Conservation (phyloP, 92 coral and sea anemone genomes). For the Siderastrea radians region DNA sequence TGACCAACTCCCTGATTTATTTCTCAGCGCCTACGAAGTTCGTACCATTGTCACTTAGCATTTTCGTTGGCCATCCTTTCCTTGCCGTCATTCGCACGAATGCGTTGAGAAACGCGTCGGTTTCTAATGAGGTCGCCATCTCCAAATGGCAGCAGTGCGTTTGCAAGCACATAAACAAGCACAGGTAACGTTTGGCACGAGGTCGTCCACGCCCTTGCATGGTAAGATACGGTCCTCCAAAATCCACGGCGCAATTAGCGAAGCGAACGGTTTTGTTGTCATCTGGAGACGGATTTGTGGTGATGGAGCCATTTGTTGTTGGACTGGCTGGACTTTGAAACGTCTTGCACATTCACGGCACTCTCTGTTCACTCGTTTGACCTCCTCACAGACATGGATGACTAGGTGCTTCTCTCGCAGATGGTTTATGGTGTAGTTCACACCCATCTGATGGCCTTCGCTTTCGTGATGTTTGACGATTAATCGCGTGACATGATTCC, state of each 20-base stretch:
- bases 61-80: conserved; percentile 57
- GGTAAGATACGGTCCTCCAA: conserved; percentile 58
- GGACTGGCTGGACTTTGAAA: conserved; percentile 25
- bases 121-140: conserved; percentile 60
- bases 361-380: conserved; percentile 22
- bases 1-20: not conserved
- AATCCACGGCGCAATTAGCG: conserved; percentile 61
- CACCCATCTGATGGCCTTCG: conserved; percentile 71
- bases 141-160: conserved; percentile 63
- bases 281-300: no score
- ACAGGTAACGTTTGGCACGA: conserved; percentile 59
- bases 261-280: no score
- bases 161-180: conserved; percentile 60
- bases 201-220: conserved; percentile 60
- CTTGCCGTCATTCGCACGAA: not conserved
- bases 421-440: conserved; percentile 64
- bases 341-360: not conserved
- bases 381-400: conserved; percentile 44
- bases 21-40: conserved; percentile 42
- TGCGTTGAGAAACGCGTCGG: conserved; percentile 2
- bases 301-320: conserved; percentile 66
- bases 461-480: conserved; percentile 43
- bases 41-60: conserved; percentile 71
- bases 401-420: conserved; percentile 60
- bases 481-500: conserved; percentile 27